Base-by-base conservation (phyloP, 92 coral and sea anemone species). In the Epizoanthus illoricatus region DNA sequence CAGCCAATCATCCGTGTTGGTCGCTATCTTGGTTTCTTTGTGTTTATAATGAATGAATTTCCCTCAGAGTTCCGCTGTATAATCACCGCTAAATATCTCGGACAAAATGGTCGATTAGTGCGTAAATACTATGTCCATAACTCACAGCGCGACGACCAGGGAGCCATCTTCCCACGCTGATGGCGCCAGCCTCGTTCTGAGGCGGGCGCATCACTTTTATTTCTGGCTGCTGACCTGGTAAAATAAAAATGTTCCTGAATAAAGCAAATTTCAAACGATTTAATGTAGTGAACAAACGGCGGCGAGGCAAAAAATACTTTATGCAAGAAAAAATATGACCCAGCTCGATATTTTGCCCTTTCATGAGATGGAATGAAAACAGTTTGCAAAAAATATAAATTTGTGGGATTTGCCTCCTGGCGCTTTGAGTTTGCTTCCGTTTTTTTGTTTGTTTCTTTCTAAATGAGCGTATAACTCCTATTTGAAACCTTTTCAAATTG, bases 381-480 rank as follows among this genome's bases (percentile, higher is more conserved):
- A 21, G 16, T 64, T 78, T 21, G 19, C 13, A 62, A 4, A 19
- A 42, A 62, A 62, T 55, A 62, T 5, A 62, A 41, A 19, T 19
- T 42, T 63, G 21, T 45, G 82, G 17, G 69, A 16, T 60, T 74
- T 75, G 67, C 57, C 81, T 75, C 28, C 33, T 42, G 82, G 71
- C 33, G 72, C 43, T 62, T 64, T 33, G 41, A 2, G 23, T 63
- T 40, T 1, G n/a, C 8, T 71, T 78, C 61, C 40, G 70, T 23
- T n/a, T 55, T 61, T 61, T 40, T 61, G 20, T 76, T 47, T 61
- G 43, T 68, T 40, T 10, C 12, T 75, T 75, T 36, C 57, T 39
- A 8, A 43, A 45, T 43, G 59, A 43, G 52, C 28, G 42, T 40
- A 64, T 52, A 41, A 47, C 71, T 19, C 21, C 20, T 78, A 2